Conservation (phyloP, 1,140 invertebrate species). For the Subanguina moxae region DNA sequence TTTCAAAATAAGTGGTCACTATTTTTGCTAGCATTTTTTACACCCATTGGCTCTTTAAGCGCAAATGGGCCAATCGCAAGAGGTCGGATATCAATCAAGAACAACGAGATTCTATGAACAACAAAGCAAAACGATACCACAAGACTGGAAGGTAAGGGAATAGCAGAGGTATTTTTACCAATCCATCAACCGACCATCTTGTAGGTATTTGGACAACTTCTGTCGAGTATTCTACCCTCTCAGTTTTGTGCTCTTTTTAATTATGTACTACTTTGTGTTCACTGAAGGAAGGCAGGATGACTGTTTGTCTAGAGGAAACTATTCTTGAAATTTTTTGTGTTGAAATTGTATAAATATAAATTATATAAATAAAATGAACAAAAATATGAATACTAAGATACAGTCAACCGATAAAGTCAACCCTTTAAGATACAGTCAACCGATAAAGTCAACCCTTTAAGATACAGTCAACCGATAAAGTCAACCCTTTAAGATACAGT, state of each 20-base stretch:
- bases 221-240: conserved; percentile 58
- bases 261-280: conserved; percentile 58
- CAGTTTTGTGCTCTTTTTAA: conserved; percentile 52
- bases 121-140: conserved; percentile 54
- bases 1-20: too few species aligned
- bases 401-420: too few species aligned
- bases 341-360: too few species aligned
- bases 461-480: too few species aligned
- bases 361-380: too few species aligned
- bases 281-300: conserved; percentile 58
- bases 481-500: too few species aligned
- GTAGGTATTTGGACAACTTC: conserved; percentile 57
- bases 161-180: conserved; percentile 13
- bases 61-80: conserved; percentile 55
- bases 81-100: conserved; percentile 55
- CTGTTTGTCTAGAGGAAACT: conserved; percentile 47
- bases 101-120: conserved; percentile 44
- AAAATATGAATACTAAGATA: too few species aligned
- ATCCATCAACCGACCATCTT: not conserved
- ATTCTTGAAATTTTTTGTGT: not conserved
- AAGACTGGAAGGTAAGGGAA: conserved; percentile 48
- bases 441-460: too few species aligned
- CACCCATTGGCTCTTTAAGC: conserved; percentile 31
- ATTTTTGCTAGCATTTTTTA: too few species aligned
- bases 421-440: too few species aligned